These are phyloP conservation scores for Fopius arisanus DNA, from an alignment of 1,140 invertebrate genomes.

Conservation along the genomic window DNA sequence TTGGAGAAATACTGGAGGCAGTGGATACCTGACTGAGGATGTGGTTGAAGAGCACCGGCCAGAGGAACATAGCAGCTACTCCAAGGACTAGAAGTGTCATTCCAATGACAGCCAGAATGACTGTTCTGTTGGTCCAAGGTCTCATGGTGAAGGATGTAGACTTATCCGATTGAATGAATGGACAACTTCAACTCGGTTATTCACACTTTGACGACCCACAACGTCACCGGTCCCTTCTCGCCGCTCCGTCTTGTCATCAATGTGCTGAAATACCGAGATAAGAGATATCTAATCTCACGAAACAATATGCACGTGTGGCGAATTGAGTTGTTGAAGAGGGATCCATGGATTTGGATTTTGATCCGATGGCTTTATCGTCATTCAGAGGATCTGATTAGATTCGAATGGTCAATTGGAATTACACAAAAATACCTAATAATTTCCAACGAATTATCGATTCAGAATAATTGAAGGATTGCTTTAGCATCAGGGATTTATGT, in stretches of 20 bases:
- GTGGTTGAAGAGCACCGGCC: conserved; percentile 43
- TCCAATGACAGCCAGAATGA: conserved; percentile 49
- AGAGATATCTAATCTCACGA: not conserved
- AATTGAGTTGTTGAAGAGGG: not conserved
- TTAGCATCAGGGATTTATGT: no score
- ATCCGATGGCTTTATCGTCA: not conserved
- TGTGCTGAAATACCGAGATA: not conserved
- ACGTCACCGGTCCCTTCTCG: not conserved
- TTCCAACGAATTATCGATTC: no score
- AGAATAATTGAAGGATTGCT: no score
- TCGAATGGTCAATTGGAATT: not conserved
- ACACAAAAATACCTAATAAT: no score
- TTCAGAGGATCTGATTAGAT: not conserved
- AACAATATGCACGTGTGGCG: not conserved
- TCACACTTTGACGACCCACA: not conserved
- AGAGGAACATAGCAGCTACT: conserved; percentile 42
- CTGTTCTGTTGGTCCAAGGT: conserved; percentile 52
- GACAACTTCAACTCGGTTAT: not conserved
- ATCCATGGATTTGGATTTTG: not conserved
- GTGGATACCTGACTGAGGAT: conserved; percentile 46
- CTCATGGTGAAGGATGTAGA: conserved; percentile 46
- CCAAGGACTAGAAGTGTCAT: conserved; percentile 59
- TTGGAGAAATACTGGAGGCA: not conserved
- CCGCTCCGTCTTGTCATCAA: not conserved
- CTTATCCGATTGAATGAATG: conserved; percentile 14